These are phyloP conservation scores for Varanus salvator DNA, from an alignment of 2,113 vertebrate species.

Conservation along the genomic window DNA sequence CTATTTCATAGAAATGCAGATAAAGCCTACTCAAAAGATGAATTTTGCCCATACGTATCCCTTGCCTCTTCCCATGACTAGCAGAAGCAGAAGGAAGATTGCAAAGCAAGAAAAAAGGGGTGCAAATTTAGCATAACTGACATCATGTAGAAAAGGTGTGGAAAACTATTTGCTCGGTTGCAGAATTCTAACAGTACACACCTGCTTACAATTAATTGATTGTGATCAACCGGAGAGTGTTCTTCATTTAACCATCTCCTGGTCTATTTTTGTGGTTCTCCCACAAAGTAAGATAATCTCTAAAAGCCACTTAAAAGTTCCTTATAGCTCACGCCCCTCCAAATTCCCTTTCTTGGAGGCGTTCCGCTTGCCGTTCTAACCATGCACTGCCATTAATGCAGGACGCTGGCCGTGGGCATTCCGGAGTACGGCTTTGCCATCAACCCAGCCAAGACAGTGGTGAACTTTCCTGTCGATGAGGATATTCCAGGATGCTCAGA, in stretches of 20 bases:
- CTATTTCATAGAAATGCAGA: not conserved
- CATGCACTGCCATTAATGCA: conserved; percentile 56
- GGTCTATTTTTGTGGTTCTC: not conserved
- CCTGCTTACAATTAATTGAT: not conserved
- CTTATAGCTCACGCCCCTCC: not conserved
- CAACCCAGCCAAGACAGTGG: conserved; percentile 86
- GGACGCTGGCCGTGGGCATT: conserved; percentile 84
- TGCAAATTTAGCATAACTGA: not conserved
- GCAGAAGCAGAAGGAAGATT: not conserved
- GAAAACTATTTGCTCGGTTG: not conserved
- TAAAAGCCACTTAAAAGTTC: not conserved
- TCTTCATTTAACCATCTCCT: not conserved
- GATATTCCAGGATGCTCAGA: conserved; percentile 17
- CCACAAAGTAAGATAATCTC: not conserved
- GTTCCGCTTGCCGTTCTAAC: not conserved
- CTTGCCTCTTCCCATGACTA: not conserved
- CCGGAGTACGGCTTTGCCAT: conserved; percentile 89
- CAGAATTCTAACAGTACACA: not conserved
- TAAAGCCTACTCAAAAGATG: too few species aligned
- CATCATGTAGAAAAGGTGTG: not conserved
- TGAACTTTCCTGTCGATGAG: conserved; percentile 85
- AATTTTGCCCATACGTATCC: not conserved
- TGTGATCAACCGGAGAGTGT: not conserved
- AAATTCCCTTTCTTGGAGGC: not conserved
- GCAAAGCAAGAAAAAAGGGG: not conserved